These are phyloP conservation scores for Acanthosepion lycidas DNA, from an alignment of 2,888 invertebrate species.

Conservation along the genomic window DNA sequence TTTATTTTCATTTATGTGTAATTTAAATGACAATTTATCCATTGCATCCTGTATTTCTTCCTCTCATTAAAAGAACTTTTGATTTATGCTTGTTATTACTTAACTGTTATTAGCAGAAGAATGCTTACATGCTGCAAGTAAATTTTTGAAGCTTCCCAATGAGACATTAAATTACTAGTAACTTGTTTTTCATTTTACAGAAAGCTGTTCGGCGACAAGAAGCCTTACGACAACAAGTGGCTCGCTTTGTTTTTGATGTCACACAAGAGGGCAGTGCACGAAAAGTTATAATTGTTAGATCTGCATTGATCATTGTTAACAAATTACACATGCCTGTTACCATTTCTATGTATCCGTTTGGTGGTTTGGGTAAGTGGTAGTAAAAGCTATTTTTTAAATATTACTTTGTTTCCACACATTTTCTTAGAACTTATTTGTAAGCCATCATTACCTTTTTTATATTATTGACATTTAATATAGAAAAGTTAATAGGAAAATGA, in stretches of 20 bases:
- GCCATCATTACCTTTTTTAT: too few species aligned
- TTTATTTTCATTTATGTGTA: too few species aligned
- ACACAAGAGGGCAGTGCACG: constrained; percentile 93
- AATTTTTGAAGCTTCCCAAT: not conserved
- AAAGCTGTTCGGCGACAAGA: not conserved
- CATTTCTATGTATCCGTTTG: constrained; percentile 80
- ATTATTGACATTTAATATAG: too few species aligned
- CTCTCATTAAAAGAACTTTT: too few species aligned
- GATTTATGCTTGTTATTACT: too few species aligned
- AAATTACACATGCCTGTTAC: constrained; percentile 75
- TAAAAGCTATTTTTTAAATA: not conserved
- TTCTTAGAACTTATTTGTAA: too few species aligned
- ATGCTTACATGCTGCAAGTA: not conserved
- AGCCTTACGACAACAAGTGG: constrained; percentile 39
- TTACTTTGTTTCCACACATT: not conserved
- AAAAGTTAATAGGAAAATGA: too few species aligned
- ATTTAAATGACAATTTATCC: too few species aligned
- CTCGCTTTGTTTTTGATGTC: constrained; percentile 92
- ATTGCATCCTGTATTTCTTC: too few species aligned
- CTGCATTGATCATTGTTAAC: constrained; percentile 88
- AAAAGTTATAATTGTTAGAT: constrained; percentile 92
- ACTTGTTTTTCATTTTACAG: not conserved
- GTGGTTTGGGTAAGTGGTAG: constrained; percentile 59
- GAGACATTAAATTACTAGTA: not conserved
- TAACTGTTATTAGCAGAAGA: not conserved